Evolutionary conservation across 2,113 vertebrate genomes (phyloP), one percentile per base, ranked within the genome.

Genomic region (Ascaphus truei): DNA sequence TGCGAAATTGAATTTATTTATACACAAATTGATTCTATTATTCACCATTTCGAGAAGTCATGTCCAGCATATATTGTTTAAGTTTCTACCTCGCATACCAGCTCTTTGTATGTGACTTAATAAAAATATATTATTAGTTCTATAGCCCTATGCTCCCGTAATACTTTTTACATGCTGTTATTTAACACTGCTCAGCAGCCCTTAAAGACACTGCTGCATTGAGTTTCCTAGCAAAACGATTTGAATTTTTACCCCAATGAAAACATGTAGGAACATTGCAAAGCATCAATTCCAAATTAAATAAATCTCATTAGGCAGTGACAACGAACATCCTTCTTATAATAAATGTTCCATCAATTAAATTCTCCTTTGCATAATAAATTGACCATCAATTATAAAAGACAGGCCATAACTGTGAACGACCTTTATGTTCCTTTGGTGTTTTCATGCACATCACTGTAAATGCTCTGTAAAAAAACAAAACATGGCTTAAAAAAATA

Each of bases 261-360:
- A 73, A 80, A 74, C 65, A 67, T 80, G 77, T 79, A 68, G 65
- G 72, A 85, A 78, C 57, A 75, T 81, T 81, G 78, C 77, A 78
- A 81, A 82, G 77, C 75, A 77, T 73, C 78, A 76, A 62, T 79
- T 82, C 56, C 79, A 78, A 65, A 78, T 84, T 80, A 80, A 83
- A 86, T 84, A 81, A 81, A 83, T 84, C 73, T 79, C 74, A 53
- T 84, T 76, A 83, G 76, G 83, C 77, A 82, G 77, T 80, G 79
- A 82, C 77, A 79, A 76, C 71, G 79, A 82, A 79, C 77, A 82
- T 76, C 68, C 83, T 80, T 82, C 77, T 86, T 83, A 80, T 79
- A 84, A 83, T 83, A 83, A 80, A 86, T 83, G 79, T 79, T 78
- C 76, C 73, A 82, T 83, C 81, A 84, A 82, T 80, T 69, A 69